A percentile compares a stretch with the other conserved stretches of the same genome.
These are phyloP conservation scores for Azemiops feae DNA, from an alignment of 2,113 vertebrate species.

Conservation along the genomic window DNA sequence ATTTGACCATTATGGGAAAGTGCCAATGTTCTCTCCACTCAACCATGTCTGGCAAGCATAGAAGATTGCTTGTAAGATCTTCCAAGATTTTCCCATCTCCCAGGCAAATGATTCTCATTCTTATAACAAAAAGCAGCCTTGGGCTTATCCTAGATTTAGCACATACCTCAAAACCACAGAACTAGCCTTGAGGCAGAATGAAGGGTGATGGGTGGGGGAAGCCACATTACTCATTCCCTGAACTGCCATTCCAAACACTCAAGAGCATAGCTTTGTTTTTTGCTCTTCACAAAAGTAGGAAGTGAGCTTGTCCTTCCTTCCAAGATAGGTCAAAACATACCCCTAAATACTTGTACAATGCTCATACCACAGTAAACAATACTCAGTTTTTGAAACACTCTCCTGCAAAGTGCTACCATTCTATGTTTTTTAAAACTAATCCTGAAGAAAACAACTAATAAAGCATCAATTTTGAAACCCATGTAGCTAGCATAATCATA, in stretches of 20 bases:
- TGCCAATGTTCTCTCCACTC: neutral
- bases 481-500: neutral
- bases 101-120: neutral
- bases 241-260: neutral
- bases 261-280: neutral
- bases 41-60: neutral
- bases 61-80: neutral
- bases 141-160: neutral
- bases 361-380: neutral
- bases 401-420: neutral
- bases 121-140: neutral
- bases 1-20: neutral
- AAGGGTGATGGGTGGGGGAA: neutral
- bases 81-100: neutral
- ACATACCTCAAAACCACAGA: neutral
- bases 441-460: fast-evolving
- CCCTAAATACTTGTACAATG: fast-evolving
- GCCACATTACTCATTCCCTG: neutral
- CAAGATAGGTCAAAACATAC: fast-evolving
- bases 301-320: fast-evolving
- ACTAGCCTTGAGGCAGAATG: neutral
- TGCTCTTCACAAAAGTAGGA: fast-evolving
- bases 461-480: neutral
- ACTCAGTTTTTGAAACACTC: neutral
- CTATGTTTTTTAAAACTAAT: fast-evolving